Evolutionary conservation across 2,113 vertebrate species (phyloP).

Genomic region (Miniopterus natalensis): DNA sequence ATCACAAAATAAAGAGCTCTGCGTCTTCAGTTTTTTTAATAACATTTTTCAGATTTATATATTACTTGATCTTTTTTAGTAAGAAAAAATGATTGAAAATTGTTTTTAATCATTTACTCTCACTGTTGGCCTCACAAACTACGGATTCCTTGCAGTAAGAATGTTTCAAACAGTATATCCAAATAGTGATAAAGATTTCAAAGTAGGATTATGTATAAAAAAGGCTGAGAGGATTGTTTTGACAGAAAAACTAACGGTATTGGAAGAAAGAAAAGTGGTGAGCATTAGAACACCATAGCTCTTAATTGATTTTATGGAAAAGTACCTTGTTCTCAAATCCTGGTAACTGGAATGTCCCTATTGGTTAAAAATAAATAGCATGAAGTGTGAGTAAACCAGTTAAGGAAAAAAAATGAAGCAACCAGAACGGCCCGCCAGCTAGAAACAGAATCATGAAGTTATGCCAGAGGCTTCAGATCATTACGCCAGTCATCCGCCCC

Average conservation of each 20-base stretch:
- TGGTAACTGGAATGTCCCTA: constrained; percentile 35
- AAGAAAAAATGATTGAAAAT: neutral
- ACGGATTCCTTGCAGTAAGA: neutral
- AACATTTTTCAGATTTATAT: constrained; percentile 4
- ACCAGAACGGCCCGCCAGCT: neutral
- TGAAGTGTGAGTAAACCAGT: constrained; percentile 55
- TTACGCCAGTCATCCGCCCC: neutral
- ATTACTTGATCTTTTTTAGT: neutral
- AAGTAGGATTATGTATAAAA: neutral
- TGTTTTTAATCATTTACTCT: neutral
- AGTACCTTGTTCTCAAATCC: constrained; percentile 60
- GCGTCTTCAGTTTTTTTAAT: neutral
- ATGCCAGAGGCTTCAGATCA: neutral
- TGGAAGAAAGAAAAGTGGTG: neutral
- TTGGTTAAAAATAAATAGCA: constrained; percentile 78
- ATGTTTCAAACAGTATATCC: neutral
- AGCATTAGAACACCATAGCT: neutral
- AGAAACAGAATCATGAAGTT: neutral
- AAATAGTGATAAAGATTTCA: constrained; percentile 3
- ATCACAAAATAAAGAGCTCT: neutral
- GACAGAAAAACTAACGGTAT: neutral
- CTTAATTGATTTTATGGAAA: constrained; percentile 66
- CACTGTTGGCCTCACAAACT: neutral
- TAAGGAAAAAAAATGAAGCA: neutral
- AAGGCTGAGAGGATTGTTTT: neutral